Percentiles rank a stretch among this genome's conserved stretches.
Conservation (phyloP, 2,797 vertebrate genomes). For the Lacerta bilineata region DNA sequence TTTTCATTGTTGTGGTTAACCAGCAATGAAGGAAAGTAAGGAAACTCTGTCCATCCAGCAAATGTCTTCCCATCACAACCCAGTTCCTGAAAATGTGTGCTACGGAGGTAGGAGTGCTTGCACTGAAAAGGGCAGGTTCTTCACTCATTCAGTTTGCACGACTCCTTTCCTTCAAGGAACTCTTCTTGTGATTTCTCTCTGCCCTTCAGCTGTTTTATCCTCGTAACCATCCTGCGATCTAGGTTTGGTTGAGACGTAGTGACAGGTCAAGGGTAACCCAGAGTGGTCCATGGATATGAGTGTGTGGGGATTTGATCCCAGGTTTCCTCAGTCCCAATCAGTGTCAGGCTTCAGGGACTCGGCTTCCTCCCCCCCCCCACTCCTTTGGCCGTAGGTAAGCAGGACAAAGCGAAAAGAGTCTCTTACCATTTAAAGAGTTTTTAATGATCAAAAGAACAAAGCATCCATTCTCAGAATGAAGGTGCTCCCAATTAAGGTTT, state of each 20-base stretch:
- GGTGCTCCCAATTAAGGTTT: no score
- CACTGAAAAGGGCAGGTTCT: not conserved
- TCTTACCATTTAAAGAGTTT: not conserved
- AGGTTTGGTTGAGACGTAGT: not conserved
- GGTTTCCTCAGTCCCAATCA: not conserved
- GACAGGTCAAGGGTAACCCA: not conserved
- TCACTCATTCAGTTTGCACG: not conserved
- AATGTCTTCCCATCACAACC: not conserved
- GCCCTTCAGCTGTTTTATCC: not conserved
- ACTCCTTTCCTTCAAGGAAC: not conserved
- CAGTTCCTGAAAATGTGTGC: not conserved
- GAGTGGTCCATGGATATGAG: not conserved
- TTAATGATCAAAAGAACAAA: not conserved
- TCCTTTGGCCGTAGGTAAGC: no score
- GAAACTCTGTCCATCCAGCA: not conserved
- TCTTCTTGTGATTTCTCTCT: not conserved
- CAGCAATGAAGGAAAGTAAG: no score
- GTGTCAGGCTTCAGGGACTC: no score
- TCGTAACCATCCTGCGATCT: not conserved
- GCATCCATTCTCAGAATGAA: not conserved
- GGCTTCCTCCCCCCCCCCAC: no score
- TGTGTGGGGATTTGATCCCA: not conserved
- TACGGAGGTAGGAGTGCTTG: not conserved
- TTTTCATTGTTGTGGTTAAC: no score
- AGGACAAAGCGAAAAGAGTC: no score